A percentile compares a stretch with the other conserved stretches of the same genome.
phyloP scores from a whole-genome alignment of 2,113 vertebrate genomes.

The Petrocephalus zakoni region DNA sequence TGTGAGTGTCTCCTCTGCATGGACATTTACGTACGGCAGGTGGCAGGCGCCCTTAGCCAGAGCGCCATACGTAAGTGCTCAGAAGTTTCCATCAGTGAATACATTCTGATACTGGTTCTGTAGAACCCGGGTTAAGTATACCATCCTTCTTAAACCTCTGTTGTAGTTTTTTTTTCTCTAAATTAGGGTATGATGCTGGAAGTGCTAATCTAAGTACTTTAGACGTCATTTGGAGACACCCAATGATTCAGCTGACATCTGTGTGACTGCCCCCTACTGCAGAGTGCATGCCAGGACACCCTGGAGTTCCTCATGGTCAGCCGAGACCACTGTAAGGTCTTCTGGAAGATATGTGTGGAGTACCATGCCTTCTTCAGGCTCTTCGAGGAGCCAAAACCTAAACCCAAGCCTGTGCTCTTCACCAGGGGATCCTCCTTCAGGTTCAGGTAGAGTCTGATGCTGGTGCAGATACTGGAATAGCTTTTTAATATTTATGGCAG shows the following conservation, averaged over 20 bases:
- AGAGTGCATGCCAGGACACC: conserved; percentile 86
- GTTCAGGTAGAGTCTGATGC: conserved; percentile 70
- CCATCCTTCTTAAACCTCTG: too few species aligned
- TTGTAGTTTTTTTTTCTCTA: too few species aligned
- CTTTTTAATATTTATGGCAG: not conserved
- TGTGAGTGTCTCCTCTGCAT: conserved; percentile 61
- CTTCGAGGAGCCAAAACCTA: conserved; percentile 91
- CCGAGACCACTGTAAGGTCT: conserved; percentile 89
- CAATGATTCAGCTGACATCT: not conserved
- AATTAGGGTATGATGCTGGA: too few species aligned
- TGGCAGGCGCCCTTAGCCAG: too few species aligned
- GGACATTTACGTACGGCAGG: too few species aligned
- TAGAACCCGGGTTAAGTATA: too few species aligned
- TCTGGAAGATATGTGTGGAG: conserved; percentile 97
- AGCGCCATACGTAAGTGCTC: too few species aligned
- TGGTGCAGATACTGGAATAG: not conserved
- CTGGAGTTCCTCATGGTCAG: conserved; percentile 91
- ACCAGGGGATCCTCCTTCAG: conserved; percentile 90
- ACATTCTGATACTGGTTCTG: too few species aligned
- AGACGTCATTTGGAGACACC: too few species aligned
- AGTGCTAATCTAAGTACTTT: too few species aligned
- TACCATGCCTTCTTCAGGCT: conserved; percentile 94
- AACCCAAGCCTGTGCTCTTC: conserved; percentile 89
- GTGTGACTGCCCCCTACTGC: conserved; percentile 35
- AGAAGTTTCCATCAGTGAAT: too few species aligned